These are phyloP conservation scores for Dipodomys ordii DNA, from an alignment of 2,113 vertebrate genomes.

Conservation along the genomic window DNA sequence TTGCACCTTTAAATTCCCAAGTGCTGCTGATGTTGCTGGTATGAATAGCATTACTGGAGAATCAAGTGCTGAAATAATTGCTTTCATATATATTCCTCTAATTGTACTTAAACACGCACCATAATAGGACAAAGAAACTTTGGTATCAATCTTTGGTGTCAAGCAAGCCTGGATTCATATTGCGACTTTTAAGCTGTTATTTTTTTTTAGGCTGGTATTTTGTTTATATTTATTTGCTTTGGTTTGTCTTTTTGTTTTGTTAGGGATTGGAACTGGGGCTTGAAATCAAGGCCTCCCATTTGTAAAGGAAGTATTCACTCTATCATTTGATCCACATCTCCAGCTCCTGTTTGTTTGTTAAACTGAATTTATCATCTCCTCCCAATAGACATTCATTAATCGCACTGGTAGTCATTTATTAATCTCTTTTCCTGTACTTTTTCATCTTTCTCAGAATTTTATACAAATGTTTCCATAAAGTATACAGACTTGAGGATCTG, in stretches of 20 bases:
- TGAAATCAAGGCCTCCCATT: too few relatives aligned
- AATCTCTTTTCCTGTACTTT: background rate
- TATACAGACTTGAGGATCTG: background rate
- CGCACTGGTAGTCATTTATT: background rate
- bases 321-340: too few relatives aligned
- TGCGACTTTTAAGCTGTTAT: background rate
- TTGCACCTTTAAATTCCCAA: constrained; percentile 12
- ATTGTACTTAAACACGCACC: constrained; percentile 25
- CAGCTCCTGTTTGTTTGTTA: background rate
- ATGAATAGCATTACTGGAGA: background rate
- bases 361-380: background rate
- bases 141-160: background rate
- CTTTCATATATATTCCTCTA: background rate
- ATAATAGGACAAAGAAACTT: background rate
- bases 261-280: too few relatives aligned
- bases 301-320: too few relatives aligned
- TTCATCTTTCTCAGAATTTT: background rate
- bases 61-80: background rate
- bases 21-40: background rate
- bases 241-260: too few relatives aligned
- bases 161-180: background rate
- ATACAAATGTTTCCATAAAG: background rate
- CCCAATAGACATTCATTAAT: background rate
- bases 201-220: background rate
- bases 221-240: too few relatives aligned